Conservation (phyloP, 2,888 invertebrate species). For the Brenthis daphne region DNA sequence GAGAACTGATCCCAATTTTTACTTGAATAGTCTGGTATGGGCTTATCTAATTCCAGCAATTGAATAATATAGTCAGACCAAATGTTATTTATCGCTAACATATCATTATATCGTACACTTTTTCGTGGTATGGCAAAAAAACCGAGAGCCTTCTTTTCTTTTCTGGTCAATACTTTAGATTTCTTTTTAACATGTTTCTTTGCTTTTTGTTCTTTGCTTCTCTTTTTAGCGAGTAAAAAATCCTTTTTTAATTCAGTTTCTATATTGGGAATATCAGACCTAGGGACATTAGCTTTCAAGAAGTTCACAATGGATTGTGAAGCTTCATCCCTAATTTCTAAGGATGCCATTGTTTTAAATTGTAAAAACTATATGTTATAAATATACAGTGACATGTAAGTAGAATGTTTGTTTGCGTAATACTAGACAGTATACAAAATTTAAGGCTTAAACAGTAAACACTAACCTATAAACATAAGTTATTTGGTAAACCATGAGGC, state of each 20-base stretch:
- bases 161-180: slow-evolving; percentile 78
- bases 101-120: slow-evolving; percentile 84
- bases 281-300: slow-evolving; percentile 61
- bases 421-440: too few species aligned
- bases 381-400: not conserved
- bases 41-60: slow-evolving; percentile 79
- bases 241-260: slow-evolving; percentile 68
- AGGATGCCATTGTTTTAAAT: not conserved
- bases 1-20: slow-evolving; percentile 82
- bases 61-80: slow-evolving; percentile 88
- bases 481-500: too few species aligned
- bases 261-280: slow-evolving; percentile 57
- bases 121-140: slow-evolving; percentile 84
- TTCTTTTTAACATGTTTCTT: slow-evolving; percentile 64
- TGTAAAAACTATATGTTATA: not conserved
- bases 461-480: too few species aligned
- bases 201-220: slow-evolving; percentile 66
- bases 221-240: slow-evolving; percentile 67
- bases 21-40: slow-evolving; percentile 53
- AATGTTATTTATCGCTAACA: slow-evolving; percentile 84
- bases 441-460: too few species aligned
- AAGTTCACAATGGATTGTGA: slow-evolving; percentile 61
- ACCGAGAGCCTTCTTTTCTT: slow-evolving; percentile 83
- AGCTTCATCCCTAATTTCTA: slow-evolving; percentile 36
- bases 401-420: not conserved